Evolutionary conservation across 2,797 vertebrate species (phyloP), one percentile per base, ranked within the genome.

Genomic region (Xenops minutus): DNA sequence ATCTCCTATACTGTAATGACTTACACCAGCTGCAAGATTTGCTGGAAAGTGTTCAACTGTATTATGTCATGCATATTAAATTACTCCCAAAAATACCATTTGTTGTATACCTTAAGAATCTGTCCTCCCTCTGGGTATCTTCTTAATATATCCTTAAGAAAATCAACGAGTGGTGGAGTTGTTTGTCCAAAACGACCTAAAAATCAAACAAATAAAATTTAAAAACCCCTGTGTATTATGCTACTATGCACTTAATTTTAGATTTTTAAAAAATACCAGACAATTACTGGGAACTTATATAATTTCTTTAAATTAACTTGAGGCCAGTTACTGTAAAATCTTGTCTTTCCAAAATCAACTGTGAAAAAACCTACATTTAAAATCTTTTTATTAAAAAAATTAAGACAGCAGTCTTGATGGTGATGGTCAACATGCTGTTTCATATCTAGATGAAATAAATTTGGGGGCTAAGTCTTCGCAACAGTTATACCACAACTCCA

Each of bases 41-140:
- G 3, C 30, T 71, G 12, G 8, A n/a, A 93, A 93, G 26, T 3
- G 1, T 44, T 71, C 77, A 90, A 75, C 5, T 46, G 9, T 16
- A 83, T 59, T 51, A 26, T 12, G 8, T 30, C 27, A 39, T 29
- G 16, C 26, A 61, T 69, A 85, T 22, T 77, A 54, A 67, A 58
- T 43, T 7, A 73, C 43, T 43, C 21, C 29, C 80, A 68, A 76
- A 90, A 88, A 71, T 61, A 80, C 6, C 12, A 39, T 52, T 66
- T 87, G 32, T 49, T 32, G 74, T 97, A 96, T 98, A 99, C 99
- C 98, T 99, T 99, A 83, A 99, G 97, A 97, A 99, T 99, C 93
- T 99, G 99, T 94, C 99, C 99, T 97, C 99, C 99, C 97, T 99
- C 99, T 58, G 99, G 99, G 71, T 99, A 99, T 96, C 99, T 98